Evolutionary conservation across 2,113 vertebrate species (phyloP).

Genomic region (Colistium nudipinnis): DNA sequence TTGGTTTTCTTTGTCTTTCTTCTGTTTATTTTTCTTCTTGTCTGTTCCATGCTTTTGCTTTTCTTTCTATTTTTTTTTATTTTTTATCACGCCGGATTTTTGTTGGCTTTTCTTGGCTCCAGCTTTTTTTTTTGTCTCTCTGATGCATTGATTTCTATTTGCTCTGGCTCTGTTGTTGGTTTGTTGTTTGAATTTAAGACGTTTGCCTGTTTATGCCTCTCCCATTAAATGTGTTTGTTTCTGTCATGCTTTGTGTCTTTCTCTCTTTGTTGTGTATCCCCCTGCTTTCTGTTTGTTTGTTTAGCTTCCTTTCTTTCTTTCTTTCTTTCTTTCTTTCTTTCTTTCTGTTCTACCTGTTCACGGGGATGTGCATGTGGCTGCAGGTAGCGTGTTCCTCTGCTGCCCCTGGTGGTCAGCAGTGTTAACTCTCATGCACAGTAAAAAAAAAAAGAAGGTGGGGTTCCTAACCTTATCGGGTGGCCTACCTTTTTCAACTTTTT

Average conservation of each 20-base stretch:
- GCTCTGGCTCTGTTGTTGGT: slow-evolving; percentile 4
- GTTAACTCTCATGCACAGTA: neutral
- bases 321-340: neutral
- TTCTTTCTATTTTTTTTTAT: slow-evolving; percentile 3
- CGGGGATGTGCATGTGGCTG: neutral
- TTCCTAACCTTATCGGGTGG: no score
- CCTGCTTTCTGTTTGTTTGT: slow-evolving; percentile 11
- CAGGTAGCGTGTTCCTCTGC: slow-evolving; percentile 67
- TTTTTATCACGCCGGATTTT: no score
- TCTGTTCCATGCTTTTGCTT: slow-evolving; percentile 3
- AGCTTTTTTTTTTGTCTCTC: slow-evolving; percentile 21
- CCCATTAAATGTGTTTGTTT: slow-evolving; percentile 16
- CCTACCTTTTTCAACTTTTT: no score
- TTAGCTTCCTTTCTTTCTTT: neutral
- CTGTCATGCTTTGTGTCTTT: slow-evolving; percentile 33
- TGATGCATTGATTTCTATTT: slow-evolving; percentile 49
- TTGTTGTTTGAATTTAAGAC: slow-evolving; percentile 22
- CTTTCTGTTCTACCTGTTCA: slow-evolving; percentile 21
- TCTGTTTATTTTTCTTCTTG: neutral
- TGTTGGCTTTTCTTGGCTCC: slow-evolving; percentile 22
- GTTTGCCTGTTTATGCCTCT: slow-evolving; percentile 13
- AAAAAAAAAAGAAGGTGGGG: neutral
- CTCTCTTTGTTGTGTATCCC: slow-evolving; percentile 11
- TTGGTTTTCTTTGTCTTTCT: slow-evolving; percentile 10
- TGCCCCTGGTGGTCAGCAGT: slow-evolving; percentile 71